Percentiles rank a stretch among this genome's conserved stretches.
Conservation (phyloP, 30 jellyfish, hydroid and myxozoan genomes). For the Sanderia malayensis region DNA sequence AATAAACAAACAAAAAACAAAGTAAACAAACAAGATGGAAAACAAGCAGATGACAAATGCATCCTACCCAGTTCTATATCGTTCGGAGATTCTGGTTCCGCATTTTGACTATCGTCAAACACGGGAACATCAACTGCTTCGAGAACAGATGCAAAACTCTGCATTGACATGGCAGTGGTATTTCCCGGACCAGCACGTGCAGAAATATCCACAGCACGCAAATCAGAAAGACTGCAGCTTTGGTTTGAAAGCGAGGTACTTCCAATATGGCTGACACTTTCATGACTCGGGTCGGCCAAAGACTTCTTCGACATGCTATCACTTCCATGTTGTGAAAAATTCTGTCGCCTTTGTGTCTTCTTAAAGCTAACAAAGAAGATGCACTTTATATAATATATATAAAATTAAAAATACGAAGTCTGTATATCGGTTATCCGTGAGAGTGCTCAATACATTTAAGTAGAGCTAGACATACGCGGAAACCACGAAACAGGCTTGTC, state of each 20-base stretch:
- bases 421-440: too few species aligned
- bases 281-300: neutral
- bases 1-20: too few species aligned
- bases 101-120: constrained; percentile 83
- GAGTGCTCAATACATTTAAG: too few species aligned
- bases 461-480: too few species aligned
- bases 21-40: too few species aligned
- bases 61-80: constrained; percentile 42
- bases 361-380: neutral
- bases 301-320: neutral
- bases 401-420: too few species aligned
- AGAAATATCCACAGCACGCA: constrained; percentile 54
- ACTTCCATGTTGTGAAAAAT: neutral
- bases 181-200: constrained; percentile 24
- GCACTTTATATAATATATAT: neutral
- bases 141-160: constrained; percentile 72
- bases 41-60: too few species aligned
- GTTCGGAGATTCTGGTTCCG: constrained; percentile 48
- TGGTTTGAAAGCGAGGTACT: constrained; percentile 19
- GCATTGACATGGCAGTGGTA: constrained; percentile 52
- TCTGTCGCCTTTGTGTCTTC: neutral
- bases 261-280: constrained; percentile 7
- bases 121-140: constrained; percentile 87
- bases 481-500: too few species aligned
- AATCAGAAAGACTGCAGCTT: constrained; percentile 64